These are phyloP conservation scores for Sinosuthora webbiana DNA, from an alignment of 2,113 vertebrate species.

Conservation along the genomic window DNA sequence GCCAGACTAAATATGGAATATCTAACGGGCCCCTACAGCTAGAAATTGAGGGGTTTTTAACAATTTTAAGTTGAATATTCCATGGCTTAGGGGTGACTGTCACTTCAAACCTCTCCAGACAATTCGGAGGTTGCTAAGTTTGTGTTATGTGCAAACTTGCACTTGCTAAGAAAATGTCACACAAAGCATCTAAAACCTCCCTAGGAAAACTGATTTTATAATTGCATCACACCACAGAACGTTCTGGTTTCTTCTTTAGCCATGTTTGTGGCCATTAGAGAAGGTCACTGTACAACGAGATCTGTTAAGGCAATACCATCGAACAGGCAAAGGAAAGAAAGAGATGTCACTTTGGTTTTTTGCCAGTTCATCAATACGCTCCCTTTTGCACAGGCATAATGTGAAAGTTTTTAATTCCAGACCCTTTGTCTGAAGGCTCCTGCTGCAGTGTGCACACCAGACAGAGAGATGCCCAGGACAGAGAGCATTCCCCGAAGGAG, in stretches of 20 bases:
- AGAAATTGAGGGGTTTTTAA: not conserved
- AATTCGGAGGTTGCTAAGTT: not conserved
- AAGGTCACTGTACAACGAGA: not conserved
- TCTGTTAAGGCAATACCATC: accelerated
- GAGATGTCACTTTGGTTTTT: not conserved
- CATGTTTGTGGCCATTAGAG: not conserved
- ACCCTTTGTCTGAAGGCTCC: not conserved
- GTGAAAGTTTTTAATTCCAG: not conserved
- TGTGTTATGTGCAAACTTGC: not conserved
- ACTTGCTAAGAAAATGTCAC: not conserved
- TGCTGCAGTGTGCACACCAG: accelerated
- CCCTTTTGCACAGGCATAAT: not conserved
- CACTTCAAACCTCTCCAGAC: not conserved
- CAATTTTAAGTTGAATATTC: not conserved
- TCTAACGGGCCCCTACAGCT: not conserved
- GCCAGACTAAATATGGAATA: not conserved
- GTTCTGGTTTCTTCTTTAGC: not conserved
- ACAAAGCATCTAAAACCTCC: not conserved
- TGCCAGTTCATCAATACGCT: accelerated
- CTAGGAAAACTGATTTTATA: not conserved
- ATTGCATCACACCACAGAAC: not conserved
- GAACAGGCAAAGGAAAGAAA: not conserved
- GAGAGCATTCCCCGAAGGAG: accelerated
- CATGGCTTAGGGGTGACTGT: not conserved
- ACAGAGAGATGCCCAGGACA: accelerated